Conservation (phyloP, 2,113 vertebrate species). For the Brevimyrus niger region DNA sequence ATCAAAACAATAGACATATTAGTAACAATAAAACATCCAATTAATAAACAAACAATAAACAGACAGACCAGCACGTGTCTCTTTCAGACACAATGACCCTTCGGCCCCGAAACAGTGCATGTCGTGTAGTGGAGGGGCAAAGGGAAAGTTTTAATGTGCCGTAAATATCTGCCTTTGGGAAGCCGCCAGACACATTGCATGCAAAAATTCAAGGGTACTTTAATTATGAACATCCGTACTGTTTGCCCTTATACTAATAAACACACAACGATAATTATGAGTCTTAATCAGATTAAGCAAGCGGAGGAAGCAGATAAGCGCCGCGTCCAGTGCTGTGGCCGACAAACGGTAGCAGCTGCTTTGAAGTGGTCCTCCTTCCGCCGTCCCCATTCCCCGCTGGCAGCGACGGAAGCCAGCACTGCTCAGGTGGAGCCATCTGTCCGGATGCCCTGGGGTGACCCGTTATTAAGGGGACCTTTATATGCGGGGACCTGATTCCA, state of each 20-base stretch:
- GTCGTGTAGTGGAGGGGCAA: not conserved
- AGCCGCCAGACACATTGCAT: not conserved
- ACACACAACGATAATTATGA: slow-evolving; percentile 15
- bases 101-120: not conserved
- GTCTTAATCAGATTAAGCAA: slow-evolving; percentile 27
- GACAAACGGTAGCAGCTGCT: slow-evolving; percentile 35
- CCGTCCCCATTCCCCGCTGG: not conserved
- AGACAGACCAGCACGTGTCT: not conserved
- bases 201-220: not conserved
- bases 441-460: not conserved
- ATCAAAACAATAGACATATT: too few species aligned
- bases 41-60: too few species aligned
- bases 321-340: slow-evolving; percentile 13
- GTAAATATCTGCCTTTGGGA: not conserved
- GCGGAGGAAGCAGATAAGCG: slow-evolving; percentile 24
- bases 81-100: not conserved
- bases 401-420: not conserved
- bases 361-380: not conserved
- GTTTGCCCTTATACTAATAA: not conserved
- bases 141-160: not conserved
- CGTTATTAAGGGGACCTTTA: not conserved
- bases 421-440: not conserved
- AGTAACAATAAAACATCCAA: too few species aligned
- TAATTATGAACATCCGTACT: not conserved
- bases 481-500: not conserved